Evolutionary conservation across 2,888 invertebrate species (phyloP).

Genomic region (Deilephila porcellus): DNA sequence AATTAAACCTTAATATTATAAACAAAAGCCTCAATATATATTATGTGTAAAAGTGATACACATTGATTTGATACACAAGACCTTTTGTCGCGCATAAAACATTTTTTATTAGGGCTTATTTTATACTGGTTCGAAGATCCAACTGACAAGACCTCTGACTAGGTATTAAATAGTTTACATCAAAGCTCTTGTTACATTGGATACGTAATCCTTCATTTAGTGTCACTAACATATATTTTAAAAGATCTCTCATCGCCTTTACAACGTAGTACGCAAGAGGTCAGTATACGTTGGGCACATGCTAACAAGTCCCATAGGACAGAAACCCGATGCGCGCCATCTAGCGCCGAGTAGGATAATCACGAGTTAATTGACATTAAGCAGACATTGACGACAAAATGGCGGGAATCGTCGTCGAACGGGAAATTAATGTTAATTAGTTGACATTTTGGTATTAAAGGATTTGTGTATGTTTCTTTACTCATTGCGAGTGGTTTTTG

Average conservation of each 20-base stretch:
- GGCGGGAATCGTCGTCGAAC: conserved; percentile 27
- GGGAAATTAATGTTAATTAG: conserved; percentile 8
- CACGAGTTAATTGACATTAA: conserved; percentile 72
- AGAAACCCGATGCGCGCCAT: conserved; percentile 70
- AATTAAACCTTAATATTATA: background rate
- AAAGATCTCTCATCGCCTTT: background rate
- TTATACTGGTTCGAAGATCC: background rate
- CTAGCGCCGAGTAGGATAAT: conserved; percentile 71
- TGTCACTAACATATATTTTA: background rate
- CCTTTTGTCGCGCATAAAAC: background rate
- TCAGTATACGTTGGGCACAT: conserved; percentile 40
- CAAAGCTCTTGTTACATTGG: background rate
- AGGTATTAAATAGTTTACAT: background rate
- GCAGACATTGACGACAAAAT: conserved; percentile 53
- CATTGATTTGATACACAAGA: background rate
- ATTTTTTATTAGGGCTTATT: background rate
- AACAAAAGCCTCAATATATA: background rate
- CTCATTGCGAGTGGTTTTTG: no score
- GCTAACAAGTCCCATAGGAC: conserved; percentile 62
- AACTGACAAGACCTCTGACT: background rate
- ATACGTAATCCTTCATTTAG: conserved; percentile 9
- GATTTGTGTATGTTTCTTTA: background rate
- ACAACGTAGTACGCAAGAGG: background rate
- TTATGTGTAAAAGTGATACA: no score
- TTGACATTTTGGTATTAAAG: conserved; percentile 12